Conservation (phyloP, 2,113 vertebrate genomes). For the Brevimyrus niger region DNA sequence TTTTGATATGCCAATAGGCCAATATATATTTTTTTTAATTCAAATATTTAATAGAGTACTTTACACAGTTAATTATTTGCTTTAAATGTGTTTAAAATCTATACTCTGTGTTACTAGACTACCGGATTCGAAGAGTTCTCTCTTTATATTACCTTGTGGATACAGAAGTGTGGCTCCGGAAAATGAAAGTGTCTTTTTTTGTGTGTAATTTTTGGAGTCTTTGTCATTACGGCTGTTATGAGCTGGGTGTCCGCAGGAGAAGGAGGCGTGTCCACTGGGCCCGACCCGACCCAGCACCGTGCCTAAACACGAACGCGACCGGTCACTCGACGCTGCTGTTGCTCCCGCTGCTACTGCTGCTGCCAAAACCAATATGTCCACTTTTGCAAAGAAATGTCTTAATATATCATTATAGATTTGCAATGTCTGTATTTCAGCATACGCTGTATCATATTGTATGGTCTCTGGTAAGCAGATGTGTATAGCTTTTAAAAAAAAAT, state of each 20-base stretch:
- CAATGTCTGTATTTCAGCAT: constrained; percentile 36
- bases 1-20: not conserved
- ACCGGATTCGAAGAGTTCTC: not conserved
- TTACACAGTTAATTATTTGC: not conserved
- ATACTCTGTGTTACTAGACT: not conserved
- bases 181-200: not conserved
- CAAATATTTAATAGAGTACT: not conserved
- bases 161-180: not conserved
- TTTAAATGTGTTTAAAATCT: not conserved
- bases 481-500: constrained; percentile 30
- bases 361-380: constrained; percentile 40
- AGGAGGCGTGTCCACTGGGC: not conserved
- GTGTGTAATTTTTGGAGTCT: not conserved
- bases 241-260: not conserved
- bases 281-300: not conserved
- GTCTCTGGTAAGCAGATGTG: constrained; percentile 33
- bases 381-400: constrained; percentile 54
- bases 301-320: not conserved
- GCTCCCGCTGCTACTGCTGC: constrained; percentile 21
- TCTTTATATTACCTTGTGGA: not conserved
- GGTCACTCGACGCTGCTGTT: not conserved
- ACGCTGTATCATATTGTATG: constrained; percentile 24
- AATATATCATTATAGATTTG: constrained; percentile 49
- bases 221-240: not conserved
- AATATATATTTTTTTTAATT: not conserved